Percentiles rank a stretch among this genome's conserved stretches.
Evolutionary conservation across 2,797 vertebrate species (phyloP).

Genomic region (Brachymystax lenok): DNA sequence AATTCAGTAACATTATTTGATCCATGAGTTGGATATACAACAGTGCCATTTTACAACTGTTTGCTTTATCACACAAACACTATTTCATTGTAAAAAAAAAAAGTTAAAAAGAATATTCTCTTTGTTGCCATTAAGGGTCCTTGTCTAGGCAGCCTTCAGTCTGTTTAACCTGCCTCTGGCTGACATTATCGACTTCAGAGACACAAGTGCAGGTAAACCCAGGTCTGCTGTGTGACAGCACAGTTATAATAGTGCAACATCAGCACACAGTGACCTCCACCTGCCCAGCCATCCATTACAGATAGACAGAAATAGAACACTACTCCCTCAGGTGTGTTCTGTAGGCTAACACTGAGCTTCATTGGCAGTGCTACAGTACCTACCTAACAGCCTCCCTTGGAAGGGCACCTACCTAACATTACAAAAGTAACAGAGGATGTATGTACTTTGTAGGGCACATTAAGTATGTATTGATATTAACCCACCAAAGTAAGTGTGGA

Average conservation of each 20-base stretch:
- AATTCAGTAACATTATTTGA: background rate
- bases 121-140: constrained; percentile 70
- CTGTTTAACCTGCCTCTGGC: constrained; percentile 89
- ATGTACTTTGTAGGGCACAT: background rate
- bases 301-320: background rate
- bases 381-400: background rate
- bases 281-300: background rate
- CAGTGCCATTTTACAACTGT: no score
- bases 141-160: constrained; percentile 84
- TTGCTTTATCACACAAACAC: background rate
- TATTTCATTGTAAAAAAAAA: background rate
- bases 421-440: background rate
- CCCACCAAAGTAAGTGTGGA: background rate
- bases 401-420: background rate
- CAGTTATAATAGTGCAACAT: background rate
- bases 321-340: background rate
- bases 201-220: constrained; percentile 82
- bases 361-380: background rate
- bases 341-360: background rate
- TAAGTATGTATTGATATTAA: background rate
- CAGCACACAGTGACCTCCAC: background rate
- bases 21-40: no score
- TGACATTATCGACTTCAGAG: constrained; percentile 87
- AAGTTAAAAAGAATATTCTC: background rate
- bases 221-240: background rate